A percentile compares a stretch with the other conserved stretches of the same genome.
Conservation (phyloP, 1,140 invertebrate species). For the Cydia strobilella region DNA sequence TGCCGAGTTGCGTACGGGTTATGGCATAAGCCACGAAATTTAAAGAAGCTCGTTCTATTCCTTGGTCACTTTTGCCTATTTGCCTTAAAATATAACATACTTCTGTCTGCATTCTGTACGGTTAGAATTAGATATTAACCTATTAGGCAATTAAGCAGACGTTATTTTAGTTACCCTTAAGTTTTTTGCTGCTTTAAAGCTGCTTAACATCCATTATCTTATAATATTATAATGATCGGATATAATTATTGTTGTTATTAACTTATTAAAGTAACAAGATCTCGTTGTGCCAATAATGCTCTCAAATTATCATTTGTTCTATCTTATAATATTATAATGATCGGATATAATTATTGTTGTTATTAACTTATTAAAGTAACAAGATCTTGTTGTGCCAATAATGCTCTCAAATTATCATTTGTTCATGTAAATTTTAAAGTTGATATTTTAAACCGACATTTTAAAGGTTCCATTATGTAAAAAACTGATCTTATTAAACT, state of each 20-base stretch:
- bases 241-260: conserved; percentile 13
- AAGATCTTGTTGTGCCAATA: neutral
- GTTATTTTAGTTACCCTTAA: neutral
- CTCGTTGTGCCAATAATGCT: conserved; percentile 1
- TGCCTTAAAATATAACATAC: too few relatives aligned
- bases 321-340: conserved; percentile 15
- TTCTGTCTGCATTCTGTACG: too few relatives aligned
- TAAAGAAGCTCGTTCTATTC: too few relatives aligned
- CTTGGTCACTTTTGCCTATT: too few relatives aligned
- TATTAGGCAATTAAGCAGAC: too few relatives aligned
- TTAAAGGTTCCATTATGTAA: neutral
- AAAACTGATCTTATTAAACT: neutral
- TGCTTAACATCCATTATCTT: conserved; percentile 5
- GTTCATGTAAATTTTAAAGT: neutral
- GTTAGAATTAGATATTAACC: too few relatives aligned
- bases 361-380: conserved; percentile 4
- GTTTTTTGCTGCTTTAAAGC: neutral
- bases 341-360: conserved; percentile 11
- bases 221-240: conserved; percentile 12
- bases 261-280: neutral
- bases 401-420: conserved; percentile 9
- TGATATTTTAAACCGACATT: too few relatives aligned
- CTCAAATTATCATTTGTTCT: too few relatives aligned
- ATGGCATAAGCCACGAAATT: too few relatives aligned
- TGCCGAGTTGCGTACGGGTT: too few relatives aligned